Percentiles rank a stretch among this genome's conserved stretches.
These are phyloP conservation scores for Chirona hameri DNA, from an alignment of 2,888 invertebrate species.

Conservation along the genomic window DNA sequence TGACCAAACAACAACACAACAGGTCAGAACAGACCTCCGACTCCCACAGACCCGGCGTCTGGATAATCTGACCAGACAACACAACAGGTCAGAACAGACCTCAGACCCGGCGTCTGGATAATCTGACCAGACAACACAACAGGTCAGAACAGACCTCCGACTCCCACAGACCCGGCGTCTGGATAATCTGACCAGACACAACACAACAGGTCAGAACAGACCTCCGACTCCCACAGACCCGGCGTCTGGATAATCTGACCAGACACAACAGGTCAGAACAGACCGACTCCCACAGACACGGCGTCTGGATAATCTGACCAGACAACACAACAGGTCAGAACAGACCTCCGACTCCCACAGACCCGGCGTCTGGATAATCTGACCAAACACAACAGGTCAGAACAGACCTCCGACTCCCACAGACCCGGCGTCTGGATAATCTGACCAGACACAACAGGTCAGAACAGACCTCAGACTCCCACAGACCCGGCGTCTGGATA, in stretches of 20 bases:
- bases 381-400: constrained; percentile 42
- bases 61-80: constrained; percentile 67
- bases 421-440: constrained; percentile 90
- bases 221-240: constrained; percentile 64
- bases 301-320: constrained; percentile 84
- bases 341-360: constrained; percentile 62
- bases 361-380: constrained; percentile 92
- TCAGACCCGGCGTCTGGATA: constrained; percentile 85
- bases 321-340: constrained; percentile 30
- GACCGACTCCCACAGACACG: constrained; percentile 64
- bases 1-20: constrained; percentile 49
- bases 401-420: constrained; percentile 57
- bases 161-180: constrained; percentile 80
- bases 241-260: constrained; percentile 88
- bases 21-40: too few species aligned
- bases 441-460: constrained; percentile 52
- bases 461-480: constrained; percentile 57
- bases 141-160: too few species aligned
- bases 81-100: constrained; percentile 43
- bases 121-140: constrained; percentile 58
- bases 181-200: constrained; percentile 70
- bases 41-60: constrained; percentile 80
- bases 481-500: constrained; percentile 85
- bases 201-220: constrained; percentile 12
- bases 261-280: neutral